Conservation (phyloP, 2,797 vertebrate species). For the Clarias platycephalus region DNA sequence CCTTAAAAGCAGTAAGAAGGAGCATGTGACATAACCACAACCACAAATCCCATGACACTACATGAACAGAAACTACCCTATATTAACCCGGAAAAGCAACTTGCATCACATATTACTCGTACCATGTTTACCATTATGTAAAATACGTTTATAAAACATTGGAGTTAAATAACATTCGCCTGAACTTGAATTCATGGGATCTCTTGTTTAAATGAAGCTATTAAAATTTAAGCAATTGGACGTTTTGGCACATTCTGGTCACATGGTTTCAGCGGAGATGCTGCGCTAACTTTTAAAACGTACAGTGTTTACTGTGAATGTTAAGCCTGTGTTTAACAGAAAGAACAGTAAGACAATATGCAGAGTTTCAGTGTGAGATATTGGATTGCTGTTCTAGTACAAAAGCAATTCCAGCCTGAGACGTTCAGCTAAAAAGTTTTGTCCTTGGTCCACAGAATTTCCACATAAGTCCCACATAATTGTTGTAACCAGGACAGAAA, state of each 20-base stretch:
- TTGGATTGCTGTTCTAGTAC: background rate
- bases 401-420: background rate
- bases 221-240: background rate
- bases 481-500: too few species aligned
- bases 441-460: background rate
- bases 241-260: background rate
- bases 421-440: background rate
- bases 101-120: background rate
- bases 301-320: background rate
- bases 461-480: background rate
- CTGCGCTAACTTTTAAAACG: background rate
- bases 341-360: background rate
- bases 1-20: background rate
- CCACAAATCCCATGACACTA: background rate
- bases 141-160: background rate
- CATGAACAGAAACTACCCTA: background rate
- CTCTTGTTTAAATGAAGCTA: background rate
- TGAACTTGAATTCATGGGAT: background rate
- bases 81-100: background rate
- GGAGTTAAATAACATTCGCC: background rate
- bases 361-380: background rate
- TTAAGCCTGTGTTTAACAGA: background rate
- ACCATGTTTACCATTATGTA: background rate
- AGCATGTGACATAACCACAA: background rate
- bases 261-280: background rate